Evolutionary conservation across 2,888 invertebrate species (phyloP), one percentile per base, ranked within the genome.

Genomic region (Meiosimyza platycephala): DNA sequence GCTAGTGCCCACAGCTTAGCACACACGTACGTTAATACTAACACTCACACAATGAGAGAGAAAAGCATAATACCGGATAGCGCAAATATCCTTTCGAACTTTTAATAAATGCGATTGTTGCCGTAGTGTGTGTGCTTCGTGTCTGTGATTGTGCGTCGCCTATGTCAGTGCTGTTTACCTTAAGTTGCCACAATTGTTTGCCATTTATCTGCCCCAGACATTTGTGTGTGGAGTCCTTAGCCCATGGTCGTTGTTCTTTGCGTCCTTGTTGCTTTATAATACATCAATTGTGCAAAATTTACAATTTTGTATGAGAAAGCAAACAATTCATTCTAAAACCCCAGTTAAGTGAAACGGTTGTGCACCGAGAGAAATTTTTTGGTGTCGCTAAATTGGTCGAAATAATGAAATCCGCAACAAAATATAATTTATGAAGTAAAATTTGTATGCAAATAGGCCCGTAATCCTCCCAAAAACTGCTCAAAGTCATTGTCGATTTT

Each of bases 151-250:
- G 67, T 68, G 22, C 63, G 16, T 62, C 52, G 60, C 16, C 15
- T 15, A 48, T 59, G 15, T 54, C 28, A 22, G 70, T 54, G n/a
- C 70, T 54, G 62, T 70, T 70, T 70, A 62, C 70, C 70, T 70
- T 57, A 70, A 70, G 70, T 63, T 70, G 63, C 70, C 54, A 63
- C 70, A 63, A 70, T 70, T 70, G 70, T 54, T 47, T 40, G 48
- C 62, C 51, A 70, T 70, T 70, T 70, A 70, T 70, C 70, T 40
- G 33, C 40, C 12, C 51, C 70, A 59, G 68, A 59, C 18, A 13
- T 72, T 59, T 67, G 40, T 60, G 77, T 76, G 66, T 80, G 81
- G 80, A 80, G 82, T 81, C 79, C 51, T 50, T 15, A 22, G n/a
- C 28, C 2, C 40, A 15, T 47, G 15, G 16, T 7, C 28, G 64